phyloP scores from a whole-genome alignment of 1,140 invertebrate species.

The Drosophila setifemur region DNA sequence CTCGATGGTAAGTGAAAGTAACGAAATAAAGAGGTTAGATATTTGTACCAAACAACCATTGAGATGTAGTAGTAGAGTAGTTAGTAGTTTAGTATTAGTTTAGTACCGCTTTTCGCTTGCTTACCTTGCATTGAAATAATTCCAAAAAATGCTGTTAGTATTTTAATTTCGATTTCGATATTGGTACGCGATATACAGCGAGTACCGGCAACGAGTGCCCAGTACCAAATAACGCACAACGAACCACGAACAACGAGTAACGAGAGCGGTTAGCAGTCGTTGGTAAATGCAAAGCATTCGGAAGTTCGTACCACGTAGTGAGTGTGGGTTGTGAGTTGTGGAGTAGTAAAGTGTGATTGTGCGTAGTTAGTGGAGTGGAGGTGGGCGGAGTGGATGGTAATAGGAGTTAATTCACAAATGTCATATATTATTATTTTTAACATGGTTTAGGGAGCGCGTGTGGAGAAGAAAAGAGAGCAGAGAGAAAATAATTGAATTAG shows the following conservation, averaged over 20 bases:
- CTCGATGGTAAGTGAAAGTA: constrained; percentile 22
- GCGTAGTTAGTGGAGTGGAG: constrained; percentile 47
- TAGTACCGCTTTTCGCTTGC: constrained; percentile 83
- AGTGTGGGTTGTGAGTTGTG: constrained; percentile 8
- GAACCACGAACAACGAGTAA: constrained; percentile 42
- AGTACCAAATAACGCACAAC: constrained; percentile 21
- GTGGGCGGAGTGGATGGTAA: constrained; percentile 62
- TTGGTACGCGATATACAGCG: constrained; percentile 39
- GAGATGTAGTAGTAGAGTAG: constrained; percentile 54
- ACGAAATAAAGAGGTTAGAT: constrained; percentile 80
- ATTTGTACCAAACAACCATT: constrained; percentile 84
- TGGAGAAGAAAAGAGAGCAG: constrained; percentile 81
- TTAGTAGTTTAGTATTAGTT: constrained; percentile 64
- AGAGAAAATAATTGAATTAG: constrained; percentile 82
- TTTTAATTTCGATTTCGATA: constrained; percentile 60
- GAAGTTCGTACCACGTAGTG: constrained; percentile 47
- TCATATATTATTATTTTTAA: constrained; percentile 50
- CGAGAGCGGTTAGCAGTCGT: constrained; percentile 44
- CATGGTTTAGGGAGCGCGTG: constrained; percentile 67
- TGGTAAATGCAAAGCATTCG: constrained; percentile 67
- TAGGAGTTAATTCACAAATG: constrained; percentile 60
- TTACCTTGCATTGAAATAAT: constrained; percentile 99
- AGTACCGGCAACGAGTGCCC: constrained; percentile 43
- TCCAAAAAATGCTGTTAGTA: constrained; percentile 96
- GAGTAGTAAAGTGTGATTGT: constrained; percentile 25